These are phyloP conservation scores for Drosophila ananassae DNA, from an alignment of 1,140 invertebrate genomes.

Conservation along the genomic window DNA sequence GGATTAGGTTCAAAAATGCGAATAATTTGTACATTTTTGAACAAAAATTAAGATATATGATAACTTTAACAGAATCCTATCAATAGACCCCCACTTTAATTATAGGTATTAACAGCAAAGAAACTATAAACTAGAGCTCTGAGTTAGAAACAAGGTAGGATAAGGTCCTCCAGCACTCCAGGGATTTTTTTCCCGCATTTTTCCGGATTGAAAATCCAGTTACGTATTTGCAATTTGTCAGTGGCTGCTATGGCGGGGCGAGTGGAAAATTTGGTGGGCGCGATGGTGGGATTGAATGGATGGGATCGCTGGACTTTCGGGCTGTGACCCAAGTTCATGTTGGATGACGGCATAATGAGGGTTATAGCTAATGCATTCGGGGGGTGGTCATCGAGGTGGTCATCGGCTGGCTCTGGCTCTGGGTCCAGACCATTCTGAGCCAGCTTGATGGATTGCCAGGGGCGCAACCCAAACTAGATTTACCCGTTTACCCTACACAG, in stretches of 20 bases:
- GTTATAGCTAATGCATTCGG: constrained; percentile 75
- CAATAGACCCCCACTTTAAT: too few relatives aligned
- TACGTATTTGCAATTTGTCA: constrained; percentile 70
- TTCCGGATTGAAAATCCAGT: constrained; percentile 53
- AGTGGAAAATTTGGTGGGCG: constrained; percentile 31
- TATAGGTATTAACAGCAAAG: too few relatives aligned
- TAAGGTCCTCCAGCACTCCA: too few relatives aligned
- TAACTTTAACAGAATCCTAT: too few relatives aligned
- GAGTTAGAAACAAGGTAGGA: too few relatives aligned
- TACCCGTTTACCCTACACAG: neutral
- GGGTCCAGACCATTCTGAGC: constrained; percentile 9
- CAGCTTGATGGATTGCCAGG: constrained; percentile 57
- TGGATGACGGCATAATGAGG: constrained; percentile 65
- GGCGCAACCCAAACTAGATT: constrained; percentile 36
- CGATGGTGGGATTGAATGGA: constrained; percentile 76
- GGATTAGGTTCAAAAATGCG: neutral
- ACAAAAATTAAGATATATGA: neutral
- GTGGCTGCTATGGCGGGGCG: constrained; percentile 10
- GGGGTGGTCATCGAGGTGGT: constrained; percentile 11
- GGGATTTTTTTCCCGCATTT: constrained; percentile 2
- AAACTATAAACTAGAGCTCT: too few relatives aligned
- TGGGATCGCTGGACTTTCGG: constrained; percentile 56
- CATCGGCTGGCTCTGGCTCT: constrained; percentile 25
- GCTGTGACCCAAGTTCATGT: constrained; percentile 15
- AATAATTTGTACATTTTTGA: neutral